phyloP scores from a whole-genome alignment of 2,797 vertebrate species.

The Bradypodion ventrale region DNA sequence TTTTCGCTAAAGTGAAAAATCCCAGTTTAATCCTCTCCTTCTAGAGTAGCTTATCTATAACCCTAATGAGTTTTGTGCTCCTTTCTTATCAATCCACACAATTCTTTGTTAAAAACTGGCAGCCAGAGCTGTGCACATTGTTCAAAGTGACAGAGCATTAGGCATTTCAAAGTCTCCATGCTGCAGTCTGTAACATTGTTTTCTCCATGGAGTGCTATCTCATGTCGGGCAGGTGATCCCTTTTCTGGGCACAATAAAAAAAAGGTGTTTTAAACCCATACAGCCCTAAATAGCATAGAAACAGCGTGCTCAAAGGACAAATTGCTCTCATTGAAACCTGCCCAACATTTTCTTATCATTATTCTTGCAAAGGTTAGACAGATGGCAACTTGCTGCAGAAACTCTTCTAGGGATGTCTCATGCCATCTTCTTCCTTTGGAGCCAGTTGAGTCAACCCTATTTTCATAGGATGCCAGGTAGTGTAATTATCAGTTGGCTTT shows the following conservation, averaged over 20 bases:
- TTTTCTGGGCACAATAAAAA: background rate
- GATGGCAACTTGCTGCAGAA: background rate
- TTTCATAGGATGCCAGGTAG: background rate
- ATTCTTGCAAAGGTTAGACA: background rate
- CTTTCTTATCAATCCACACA: background rate
- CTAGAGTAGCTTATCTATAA: conserved; percentile 19
- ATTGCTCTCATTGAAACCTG: background rate
- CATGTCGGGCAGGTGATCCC: background rate
- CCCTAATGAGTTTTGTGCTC: conserved; percentile 10
- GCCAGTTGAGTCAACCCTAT: background rate
- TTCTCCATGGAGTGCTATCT: background rate
- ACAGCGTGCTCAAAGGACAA: background rate
- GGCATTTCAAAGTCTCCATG: background rate
- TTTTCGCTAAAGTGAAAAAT: conserved; percentile 22
- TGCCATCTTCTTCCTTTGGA: background rate
- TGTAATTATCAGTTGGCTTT: background rate
- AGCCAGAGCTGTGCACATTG: background rate
- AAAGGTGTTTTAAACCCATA: background rate
- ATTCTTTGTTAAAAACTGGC: conserved; percentile 23
- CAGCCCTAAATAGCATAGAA: background rate
- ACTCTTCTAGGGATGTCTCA: background rate
- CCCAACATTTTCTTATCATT: background rate
- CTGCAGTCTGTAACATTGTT: background rate
- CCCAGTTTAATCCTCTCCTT: conserved; percentile 7
- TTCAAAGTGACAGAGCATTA: conserved; percentile 7